Base-by-base conservation (phyloP, 1,140 invertebrate genomes). In the Diuraphis noxia region DNA sequence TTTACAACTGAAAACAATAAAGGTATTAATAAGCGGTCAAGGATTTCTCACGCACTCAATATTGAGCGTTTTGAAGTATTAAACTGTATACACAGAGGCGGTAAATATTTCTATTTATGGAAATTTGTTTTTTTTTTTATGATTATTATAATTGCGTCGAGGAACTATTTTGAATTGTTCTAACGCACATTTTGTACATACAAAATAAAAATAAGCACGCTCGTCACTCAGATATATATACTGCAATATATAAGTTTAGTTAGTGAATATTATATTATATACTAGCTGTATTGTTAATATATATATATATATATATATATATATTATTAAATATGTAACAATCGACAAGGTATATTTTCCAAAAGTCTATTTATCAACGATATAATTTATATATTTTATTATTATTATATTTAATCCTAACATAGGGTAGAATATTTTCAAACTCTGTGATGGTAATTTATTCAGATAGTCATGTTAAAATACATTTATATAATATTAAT, bases 11-110 rank as follows among this genome's bases (percentile, higher is more conserved):
- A 82, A 82, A 41, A 82, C 81, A 82, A 82, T 82, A 19, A 38
- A 40, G 38, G 23, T 41, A 40, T 43, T 85, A 43, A 36, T 43
- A 85, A 43, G 40, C 84, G 84, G 84, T 85, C 84, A 85, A 85
- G 84, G 84, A 85, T 85, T 85, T 85, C 84, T 85, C 84, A 85
- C 84, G 84, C 30, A 46, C 84, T 85, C 40, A 85, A 85, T 85
- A 85, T 85, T 38, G 43, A 85, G 30, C 30, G 43, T 46, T 46
- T 46, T 46, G 30, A 85, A 49, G 84, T 85, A 72, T n/a, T 85
- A 34, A 41, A 34, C 30, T n/a, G 43, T 49, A 46, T 49, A 30
- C n/a, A n/a, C 56, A n/a, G 56, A 43, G 10, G 84, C 19, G 43
- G 43, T 34, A 85, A 85, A 85, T 38, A 85, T 46, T 85, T 8